Percentiles rank a stretch among this genome's conserved stretches.
Evolutionary conservation across 2,888 invertebrate species (phyloP).

Genomic region (Gari tellinella): DNA sequence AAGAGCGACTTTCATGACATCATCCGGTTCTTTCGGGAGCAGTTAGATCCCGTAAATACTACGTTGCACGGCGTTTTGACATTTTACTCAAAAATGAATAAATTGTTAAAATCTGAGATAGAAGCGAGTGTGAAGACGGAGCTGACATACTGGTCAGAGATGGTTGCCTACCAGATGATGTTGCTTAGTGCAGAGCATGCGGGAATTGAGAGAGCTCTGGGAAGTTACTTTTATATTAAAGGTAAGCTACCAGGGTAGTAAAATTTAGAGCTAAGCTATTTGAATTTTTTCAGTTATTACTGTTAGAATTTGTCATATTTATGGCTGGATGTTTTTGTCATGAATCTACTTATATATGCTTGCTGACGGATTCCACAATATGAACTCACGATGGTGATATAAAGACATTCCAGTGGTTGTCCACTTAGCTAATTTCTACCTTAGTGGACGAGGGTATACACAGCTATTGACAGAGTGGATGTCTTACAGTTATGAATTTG

Average conservation of each 20-base stretch:
- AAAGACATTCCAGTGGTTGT: too few species aligned
- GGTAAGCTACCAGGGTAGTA: constrained; percentile 63
- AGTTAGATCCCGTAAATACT: constrained; percentile 26
- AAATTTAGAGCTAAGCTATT: too few species aligned
- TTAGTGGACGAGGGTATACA: too few species aligned
- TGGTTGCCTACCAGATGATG: constrained; percentile 73
- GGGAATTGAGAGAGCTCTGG: constrained; percentile 73
- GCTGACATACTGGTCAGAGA: constrained; percentile 62
- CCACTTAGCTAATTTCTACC: too few species aligned
- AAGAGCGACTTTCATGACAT: constrained; percentile 13
- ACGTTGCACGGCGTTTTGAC: constrained; percentile 48
- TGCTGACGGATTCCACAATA: too few species aligned
- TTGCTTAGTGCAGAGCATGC: constrained; percentile 72
- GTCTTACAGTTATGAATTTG: too few species aligned
- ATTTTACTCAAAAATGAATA: constrained; percentile 66
- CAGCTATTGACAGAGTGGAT: too few species aligned
- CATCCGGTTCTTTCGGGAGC: constrained; percentile 35
- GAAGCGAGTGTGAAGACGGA: constrained; percentile 57
- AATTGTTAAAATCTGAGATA: constrained; percentile 62
- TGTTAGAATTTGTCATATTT: too few species aligned
- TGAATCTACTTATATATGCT: too few species aligned
- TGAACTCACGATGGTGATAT: too few species aligned
- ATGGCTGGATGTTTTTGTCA: too few species aligned
- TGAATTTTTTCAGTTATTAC: too few species aligned
- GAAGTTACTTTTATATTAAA: constrained; percentile 69